phyloP scores from a whole-genome alignment of 1,140 invertebrate species.

The Caerostris darwini region DNA sequence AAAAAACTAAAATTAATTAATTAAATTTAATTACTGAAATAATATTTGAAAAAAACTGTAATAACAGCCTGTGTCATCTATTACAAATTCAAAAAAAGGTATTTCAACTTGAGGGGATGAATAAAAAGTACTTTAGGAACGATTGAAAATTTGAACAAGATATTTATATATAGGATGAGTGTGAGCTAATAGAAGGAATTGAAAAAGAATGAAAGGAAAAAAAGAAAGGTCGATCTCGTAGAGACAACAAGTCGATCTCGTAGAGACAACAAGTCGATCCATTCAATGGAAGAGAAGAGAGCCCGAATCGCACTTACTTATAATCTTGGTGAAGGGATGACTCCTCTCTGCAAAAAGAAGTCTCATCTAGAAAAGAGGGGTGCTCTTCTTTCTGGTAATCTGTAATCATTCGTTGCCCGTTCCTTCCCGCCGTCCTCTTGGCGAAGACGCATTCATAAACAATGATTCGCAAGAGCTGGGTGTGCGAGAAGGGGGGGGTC shows the following conservation, averaged over 20 bases:
- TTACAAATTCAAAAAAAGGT: too few relatives aligned
- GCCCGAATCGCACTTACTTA: neutral
- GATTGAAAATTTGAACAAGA: too few relatives aligned
- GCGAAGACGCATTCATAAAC: conserved; percentile 21
- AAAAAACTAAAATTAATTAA: too few relatives aligned
- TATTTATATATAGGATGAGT: too few relatives aligned
- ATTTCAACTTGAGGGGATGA: too few relatives aligned
- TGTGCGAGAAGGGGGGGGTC: too few relatives aligned
- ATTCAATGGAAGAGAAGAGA: neutral
- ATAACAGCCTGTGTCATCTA: too few relatives aligned
- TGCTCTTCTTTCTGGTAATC: neutral
- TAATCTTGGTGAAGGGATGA: neutral
- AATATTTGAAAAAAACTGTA: too few relatives aligned
- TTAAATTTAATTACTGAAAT: too few relatives aligned
- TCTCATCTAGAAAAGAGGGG: neutral
- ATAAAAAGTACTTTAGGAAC: too few relatives aligned
- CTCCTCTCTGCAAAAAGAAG: neutral
- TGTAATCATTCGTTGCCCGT: conserved; percentile 21
- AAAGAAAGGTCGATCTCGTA: neutral
- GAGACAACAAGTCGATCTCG: neutral
- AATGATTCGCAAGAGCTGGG: neutral
- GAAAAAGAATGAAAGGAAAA: too few relatives aligned
- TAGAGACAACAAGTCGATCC: neutral
- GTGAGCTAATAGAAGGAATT: too few relatives aligned
- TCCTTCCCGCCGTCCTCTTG: neutral